Percentiles rank a stretch among this genome's conserved stretches.
Evolutionary conservation across 64 coral and sea anemone species (phyloP).

Genomic region (Stichodactyla mertensii): DNA sequence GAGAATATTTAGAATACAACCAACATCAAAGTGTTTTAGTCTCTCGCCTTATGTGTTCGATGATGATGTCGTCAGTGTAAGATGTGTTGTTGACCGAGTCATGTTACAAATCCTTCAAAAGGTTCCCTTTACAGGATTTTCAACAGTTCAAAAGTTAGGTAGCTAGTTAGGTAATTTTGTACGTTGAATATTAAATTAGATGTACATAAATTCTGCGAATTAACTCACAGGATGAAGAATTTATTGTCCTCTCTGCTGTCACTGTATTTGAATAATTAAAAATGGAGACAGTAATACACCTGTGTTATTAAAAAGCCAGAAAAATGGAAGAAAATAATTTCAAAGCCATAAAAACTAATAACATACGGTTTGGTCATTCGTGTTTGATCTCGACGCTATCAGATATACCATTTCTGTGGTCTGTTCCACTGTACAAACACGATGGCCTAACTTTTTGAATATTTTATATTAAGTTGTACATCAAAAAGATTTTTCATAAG

Average conservation of each 20-base stretch:
- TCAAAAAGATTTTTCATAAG: not conserved
- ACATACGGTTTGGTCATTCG: not conserved
- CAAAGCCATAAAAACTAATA: not conserved
- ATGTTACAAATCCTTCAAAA: too few relatives aligned
- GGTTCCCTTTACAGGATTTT: not conserved
- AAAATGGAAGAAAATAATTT: not conserved
- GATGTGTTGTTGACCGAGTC: too few relatives aligned
- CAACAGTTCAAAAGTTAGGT: not conserved
- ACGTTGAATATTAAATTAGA: not conserved
- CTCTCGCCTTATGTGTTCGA: not conserved
- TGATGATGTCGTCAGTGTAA: too few relatives aligned
- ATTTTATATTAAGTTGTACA: not conserved
- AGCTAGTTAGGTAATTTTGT: not conserved
- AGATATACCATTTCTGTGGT: not conserved
- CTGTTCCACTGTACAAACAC: not conserved
- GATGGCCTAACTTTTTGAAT: not conserved
- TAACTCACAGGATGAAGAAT: not conserved
- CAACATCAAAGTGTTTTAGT: not conserved
- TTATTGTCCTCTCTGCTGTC: not conserved
- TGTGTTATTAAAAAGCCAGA: not conserved
- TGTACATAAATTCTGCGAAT: not conserved
- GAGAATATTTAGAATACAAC: not conserved
- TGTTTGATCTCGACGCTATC: not conserved
- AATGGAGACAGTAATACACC: not conserved
- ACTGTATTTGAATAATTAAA: not conserved